A percentile compares a stretch with the other conserved stretches of the same genome.
Evolutionary conservation across 2,888 invertebrate genomes (phyloP).

Genomic region (Cepaea hortensis): DNA sequence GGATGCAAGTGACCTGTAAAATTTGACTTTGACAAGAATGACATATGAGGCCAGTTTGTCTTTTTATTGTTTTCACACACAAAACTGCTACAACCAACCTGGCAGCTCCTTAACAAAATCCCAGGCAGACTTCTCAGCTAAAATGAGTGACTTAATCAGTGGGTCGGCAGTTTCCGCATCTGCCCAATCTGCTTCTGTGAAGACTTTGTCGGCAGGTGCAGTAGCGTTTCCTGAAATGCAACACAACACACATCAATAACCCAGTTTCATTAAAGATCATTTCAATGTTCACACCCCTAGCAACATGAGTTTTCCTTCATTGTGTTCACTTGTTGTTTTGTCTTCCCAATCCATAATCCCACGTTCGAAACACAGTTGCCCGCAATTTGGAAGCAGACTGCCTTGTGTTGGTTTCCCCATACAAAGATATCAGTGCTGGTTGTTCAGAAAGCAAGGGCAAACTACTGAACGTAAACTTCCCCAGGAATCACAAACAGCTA

Average conservation of each 20-base stretch:
- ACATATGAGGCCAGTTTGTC: no score
- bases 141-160: constrained; percentile 77
- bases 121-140: constrained; percentile 80
- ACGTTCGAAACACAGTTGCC: neutral
- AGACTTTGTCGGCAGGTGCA: constrained; percentile 70
- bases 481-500: no score
- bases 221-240: constrained; percentile 52
- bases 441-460: no score
- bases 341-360: neutral
- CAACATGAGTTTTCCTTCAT: neutral
- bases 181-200: constrained; percentile 77
- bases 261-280: neutral
- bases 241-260: neutral
- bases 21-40: no score
- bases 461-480: no score
- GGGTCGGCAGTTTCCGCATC: constrained; percentile 73
- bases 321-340: no score
- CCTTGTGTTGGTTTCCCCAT: neutral
- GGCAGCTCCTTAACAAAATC: constrained; percentile 78
- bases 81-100: constrained; percentile 60
- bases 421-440: no score
- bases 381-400: no score
- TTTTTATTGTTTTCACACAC: neutral
- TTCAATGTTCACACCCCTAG: neutral
- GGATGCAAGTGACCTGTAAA: no score